Evolutionary conservation across 2,113 vertebrate species (phyloP), one percentile per base, ranked within the genome.

Genomic region (Falcunculus frontatus): DNA sequence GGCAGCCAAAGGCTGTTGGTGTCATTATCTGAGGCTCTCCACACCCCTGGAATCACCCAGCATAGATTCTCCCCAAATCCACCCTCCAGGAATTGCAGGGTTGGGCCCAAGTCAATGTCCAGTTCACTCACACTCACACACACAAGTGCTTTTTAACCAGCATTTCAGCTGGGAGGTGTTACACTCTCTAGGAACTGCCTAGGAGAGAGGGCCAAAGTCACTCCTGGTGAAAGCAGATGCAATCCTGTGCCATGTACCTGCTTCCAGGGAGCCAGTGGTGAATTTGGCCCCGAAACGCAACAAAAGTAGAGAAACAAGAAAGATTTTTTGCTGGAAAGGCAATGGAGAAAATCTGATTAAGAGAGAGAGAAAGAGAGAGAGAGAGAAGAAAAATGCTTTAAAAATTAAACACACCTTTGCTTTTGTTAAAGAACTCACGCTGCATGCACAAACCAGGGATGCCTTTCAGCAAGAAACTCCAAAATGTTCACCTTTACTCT

Each of bases 401-500:
- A 59, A 70, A 95, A 74, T 59, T 37, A 92, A 90, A 75, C 47
- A 84, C 52, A 89, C 49, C 39, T 64, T 91, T 30, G 59, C 46
- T 91, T 95, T 81, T 87, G 73, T 96, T 96, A 81, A 91, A 94
- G 35, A 53, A 42, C 59, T 87, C 93, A 77, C 79, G 32, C 59
- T 88, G 72, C 82, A 95, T 96, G 89, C 90, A 96, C 78, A 84
- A 89, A 92, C 75, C 87, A 96, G 59, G 84, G 67, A 84, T 30
- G 75, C 84, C 46, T 77, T 72, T 95, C 91, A 95, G 83, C 77
- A 77, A 91, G 81, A 92, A 84, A 93, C 70, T 91, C 56, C 39
- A 53, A 65, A 35, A 96, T 94, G 89, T 95, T 96, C 94, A 96
- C 89, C 87, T 95, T 91, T 95, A 96, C 75, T 96, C 95, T 97